A percentile compares a stretch with the other conserved stretches of the same genome.
These are phyloP conservation scores for Mormoops blainvillei DNA, from an alignment of 2,113 vertebrate genomes.

Conservation along the genomic window DNA sequence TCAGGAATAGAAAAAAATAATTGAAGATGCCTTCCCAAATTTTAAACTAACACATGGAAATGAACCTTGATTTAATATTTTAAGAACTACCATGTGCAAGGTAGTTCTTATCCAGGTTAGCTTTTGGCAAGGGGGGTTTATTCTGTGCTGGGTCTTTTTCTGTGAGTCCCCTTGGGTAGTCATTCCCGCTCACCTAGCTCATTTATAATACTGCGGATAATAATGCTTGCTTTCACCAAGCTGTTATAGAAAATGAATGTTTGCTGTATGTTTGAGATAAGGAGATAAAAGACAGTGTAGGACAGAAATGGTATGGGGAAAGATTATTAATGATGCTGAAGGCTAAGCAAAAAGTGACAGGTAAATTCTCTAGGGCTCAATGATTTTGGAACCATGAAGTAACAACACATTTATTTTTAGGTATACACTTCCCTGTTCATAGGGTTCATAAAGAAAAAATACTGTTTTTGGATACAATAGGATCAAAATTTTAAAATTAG, in stretches of 20 bases:
- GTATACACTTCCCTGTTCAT: neutral
- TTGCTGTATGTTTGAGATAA: conserved; percentile 20
- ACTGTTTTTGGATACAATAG: neutral
- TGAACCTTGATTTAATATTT: neutral
- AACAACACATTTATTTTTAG: neutral
- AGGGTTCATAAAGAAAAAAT: neutral
- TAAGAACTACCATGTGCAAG: neutral
- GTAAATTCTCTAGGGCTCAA: neutral
- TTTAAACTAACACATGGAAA: neutral
- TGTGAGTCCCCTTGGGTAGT: neutral
- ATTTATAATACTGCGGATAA: neutral
- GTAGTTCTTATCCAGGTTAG: neutral
- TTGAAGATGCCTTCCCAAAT: neutral
- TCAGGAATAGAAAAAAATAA: neutral
- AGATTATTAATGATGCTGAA: conserved; percentile 22
- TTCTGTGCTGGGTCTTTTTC: neutral
- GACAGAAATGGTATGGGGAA: neutral
- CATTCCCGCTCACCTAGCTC: neutral
- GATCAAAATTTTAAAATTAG: neutral
- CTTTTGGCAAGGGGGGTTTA: neutral
- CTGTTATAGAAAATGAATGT: neutral
- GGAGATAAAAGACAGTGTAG: neutral
- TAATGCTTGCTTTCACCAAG: conserved; percentile 14
- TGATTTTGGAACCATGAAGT: neutral
- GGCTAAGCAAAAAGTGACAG: neutral